Conservation (phyloP, 2,888 invertebrate genomes). For the Dynastes maya region DNA sequence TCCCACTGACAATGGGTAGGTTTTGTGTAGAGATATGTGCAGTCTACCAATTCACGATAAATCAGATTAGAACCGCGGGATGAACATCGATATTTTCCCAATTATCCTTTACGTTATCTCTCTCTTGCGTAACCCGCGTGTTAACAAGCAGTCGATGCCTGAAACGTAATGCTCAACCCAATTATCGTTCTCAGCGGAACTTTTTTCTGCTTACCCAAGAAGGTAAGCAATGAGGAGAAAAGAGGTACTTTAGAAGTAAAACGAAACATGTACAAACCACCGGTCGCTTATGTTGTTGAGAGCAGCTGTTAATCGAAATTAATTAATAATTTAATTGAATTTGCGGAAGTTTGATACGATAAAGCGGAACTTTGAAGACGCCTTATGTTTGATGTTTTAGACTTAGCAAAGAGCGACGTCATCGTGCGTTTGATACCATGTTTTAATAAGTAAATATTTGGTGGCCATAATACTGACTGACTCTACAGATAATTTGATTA, state of each 20-base stretch:
- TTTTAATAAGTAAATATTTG: constrained; percentile 17
- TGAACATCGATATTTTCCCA: constrained; percentile 45
- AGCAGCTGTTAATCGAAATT: constrained; percentile 47
- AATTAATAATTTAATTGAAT: constrained; percentile 55
- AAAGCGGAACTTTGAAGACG: constrained; percentile 45
- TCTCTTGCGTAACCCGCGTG: constrained; percentile 29
- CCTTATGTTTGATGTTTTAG: constrained; percentile 23
- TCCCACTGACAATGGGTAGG: too few relatives aligned
- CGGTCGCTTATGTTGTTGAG: constrained; percentile 15
- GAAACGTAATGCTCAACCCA: constrained; percentile 25
- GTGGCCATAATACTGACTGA: background rate
- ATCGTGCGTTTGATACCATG: background rate
- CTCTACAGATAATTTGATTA: constrained; percentile 9
- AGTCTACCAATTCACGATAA: constrained; percentile 15
- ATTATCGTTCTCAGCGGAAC: constrained; percentile 13
- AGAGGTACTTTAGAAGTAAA: background rate
- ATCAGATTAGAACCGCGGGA: constrained; percentile 40
- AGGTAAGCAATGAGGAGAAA: background rate
- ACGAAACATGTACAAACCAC: constrained; percentile 1
- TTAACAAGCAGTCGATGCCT: constrained; percentile 41
- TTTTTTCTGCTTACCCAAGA: constrained; percentile 8
- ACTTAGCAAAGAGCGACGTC: constrained; percentile 11
- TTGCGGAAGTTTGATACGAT: constrained; percentile 49
- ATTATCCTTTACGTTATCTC: constrained; percentile 43
- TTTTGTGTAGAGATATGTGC: too few relatives aligned